Base-by-base conservation (phyloP, 2,113 vertebrate species). In the Equus quagga region DNA sequence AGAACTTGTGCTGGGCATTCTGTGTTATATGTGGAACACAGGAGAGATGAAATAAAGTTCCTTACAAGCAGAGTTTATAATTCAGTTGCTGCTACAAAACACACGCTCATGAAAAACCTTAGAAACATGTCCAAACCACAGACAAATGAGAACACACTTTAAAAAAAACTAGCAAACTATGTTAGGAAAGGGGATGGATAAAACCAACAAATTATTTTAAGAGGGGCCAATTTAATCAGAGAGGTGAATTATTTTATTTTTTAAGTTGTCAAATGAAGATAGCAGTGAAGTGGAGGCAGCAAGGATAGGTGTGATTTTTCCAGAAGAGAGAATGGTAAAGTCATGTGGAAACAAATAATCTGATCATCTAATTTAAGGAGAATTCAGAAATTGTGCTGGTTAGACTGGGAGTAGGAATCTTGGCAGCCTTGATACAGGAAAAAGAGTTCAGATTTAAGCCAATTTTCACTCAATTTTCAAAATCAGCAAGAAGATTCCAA, bases 71-170 rank as follows among this genome's bases (percentile, higher is more conserved):
- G 23, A 79, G 33, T 60, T 94, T 87, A 60, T 67, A 83, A 60
- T 89, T 97, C 41, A 85, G 33, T 91, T 90, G n/a, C 41, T 95
- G 8, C 33, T 91, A 76, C 1, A 85, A 84, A 94, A 89, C 10
- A 64, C 14, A 80, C 13, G 2, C 0, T 73, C 28, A 60, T 28
- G 9, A 67, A 79, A 17, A 54, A 89, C 60, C 49, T 89, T 89
- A 86, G 73, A 58, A 96, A 96, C 1, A 82, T 46, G 41, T 60
- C 46, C 46, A 88, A 75, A 79, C 49, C 33, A 83, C 64, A 79
- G 31, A 73, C 11, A 72, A 88, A 92, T 94, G 73, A 88, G 33
- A 94, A 78, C 11, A 62, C 19, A 72, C 28, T 78, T 78, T 82
- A 75, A 75, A 89, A 94, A 91, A 54, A 93, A 76, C 19, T 82